Evolutionary conservation across 2,797 vertebrate species (phyloP), one percentile per base, ranked within the genome.

Genomic region (Heteromormyrus szaboi): DNA sequence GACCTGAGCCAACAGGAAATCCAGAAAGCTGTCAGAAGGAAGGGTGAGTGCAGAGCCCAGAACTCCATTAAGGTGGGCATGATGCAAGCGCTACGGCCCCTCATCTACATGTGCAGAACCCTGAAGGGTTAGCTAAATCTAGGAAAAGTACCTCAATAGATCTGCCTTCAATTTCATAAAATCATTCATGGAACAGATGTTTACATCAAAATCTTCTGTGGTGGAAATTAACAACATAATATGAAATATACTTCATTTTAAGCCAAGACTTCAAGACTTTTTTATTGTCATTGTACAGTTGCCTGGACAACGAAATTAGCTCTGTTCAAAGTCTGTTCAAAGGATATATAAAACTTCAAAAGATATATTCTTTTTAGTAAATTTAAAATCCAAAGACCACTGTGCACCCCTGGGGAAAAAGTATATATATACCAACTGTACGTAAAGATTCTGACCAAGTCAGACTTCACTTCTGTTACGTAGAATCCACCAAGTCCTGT

Each of bases 281-380:
- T 37, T 37, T 37, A 37, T 37, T 37, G 37, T 37, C 37, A 3
- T 37, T 37, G 37, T 37, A 37, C 37, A 37, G 37, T 37, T 37
- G 37, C 37, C 37, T 37, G 37, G 37, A 37, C 37, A 37, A 37
- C 37, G 37, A 37, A 37, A 37, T 37, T 37, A 37, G 2, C 37
- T 37, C 37, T 37, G 37, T 37, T 37, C 33, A 37, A 37, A 37
- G 93, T 92, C 92, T 92, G 93, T 37, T 94, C 94, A 93, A 96
- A 96, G 94, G 95, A 95, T 95, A n/a, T 85, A 96, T 93, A 92
- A 92, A 92, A 96, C 94, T 96, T 96, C 95, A 96, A 96, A 96
- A 96, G 94, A 92, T 92, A 90, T 93, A 96, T 94, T 93, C 95
- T 96, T 95, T 96, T 95, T 96, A 96, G 59, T 25, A 37, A 14